These are phyloP conservation scores for Sarcophilus harrisii DNA, from an alignment of 2,797 vertebrate genomes.

Conservation along the genomic window DNA sequence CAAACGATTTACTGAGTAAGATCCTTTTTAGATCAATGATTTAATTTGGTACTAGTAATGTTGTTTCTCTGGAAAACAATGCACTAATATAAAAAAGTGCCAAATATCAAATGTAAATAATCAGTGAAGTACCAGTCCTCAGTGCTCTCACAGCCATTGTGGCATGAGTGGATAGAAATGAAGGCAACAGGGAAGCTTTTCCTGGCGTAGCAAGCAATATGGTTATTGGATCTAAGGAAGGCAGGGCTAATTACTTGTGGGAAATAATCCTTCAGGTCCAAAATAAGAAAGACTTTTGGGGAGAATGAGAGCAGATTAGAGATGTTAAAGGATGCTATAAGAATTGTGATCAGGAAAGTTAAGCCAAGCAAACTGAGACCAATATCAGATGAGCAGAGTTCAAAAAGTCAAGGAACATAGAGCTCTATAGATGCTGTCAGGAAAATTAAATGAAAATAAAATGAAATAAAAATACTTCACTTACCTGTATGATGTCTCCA, in stretches of 20 bases:
- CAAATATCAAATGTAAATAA: background rate
- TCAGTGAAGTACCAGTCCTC: background rate
- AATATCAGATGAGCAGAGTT: background rate
- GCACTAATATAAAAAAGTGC: background rate
- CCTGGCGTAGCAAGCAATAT: background rate
- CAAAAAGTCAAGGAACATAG: background rate
- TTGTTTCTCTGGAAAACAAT: background rate
- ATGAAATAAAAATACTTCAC: background rate
- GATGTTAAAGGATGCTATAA: background rate
- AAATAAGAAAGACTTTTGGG: background rate
- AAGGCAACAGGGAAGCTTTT: background rate
- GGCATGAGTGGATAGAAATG: background rate
- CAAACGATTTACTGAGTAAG: conserved; percentile 32
- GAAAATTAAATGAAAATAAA: background rate
- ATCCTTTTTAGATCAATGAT: conserved; percentile 5
- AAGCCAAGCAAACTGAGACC: background rate
- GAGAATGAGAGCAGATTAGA: background rate
- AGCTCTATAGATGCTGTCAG: background rate
- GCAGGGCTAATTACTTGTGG: background rate
- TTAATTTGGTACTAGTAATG: conserved; percentile 34
- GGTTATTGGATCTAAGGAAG: background rate
- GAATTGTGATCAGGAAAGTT: background rate
- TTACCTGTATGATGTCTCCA: background rate
- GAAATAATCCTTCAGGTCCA: background rate
- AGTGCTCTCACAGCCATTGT: background rate